phyloP scores from a whole-genome alignment of 30 jellyfish, hydroid and myxozoan species.

The Catostylus mosaicus region DNA sequence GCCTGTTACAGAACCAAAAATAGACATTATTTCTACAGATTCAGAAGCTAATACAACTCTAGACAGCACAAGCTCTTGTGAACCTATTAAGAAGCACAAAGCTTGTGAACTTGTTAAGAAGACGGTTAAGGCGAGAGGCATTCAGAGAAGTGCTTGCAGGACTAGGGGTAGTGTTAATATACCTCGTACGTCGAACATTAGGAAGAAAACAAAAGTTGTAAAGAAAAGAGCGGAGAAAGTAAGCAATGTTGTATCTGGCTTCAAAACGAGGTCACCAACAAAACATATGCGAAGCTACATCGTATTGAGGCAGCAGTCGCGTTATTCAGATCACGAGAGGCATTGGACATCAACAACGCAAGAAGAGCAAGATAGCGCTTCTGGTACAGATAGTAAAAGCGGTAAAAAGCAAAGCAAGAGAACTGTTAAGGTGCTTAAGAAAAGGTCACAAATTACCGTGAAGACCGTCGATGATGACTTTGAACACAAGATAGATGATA shows the following conservation, averaged over 20 bases:
- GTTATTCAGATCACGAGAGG: constrained; percentile 68
- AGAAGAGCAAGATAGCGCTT: constrained; percentile 27
- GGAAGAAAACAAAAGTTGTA: constrained; percentile 13
- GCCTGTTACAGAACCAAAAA: not conserved
- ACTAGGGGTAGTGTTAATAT: not conserved
- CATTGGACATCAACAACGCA: not conserved
- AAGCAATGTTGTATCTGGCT: constrained; percentile 10
- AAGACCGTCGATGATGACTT: not conserved
- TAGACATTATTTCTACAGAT: not conserved
- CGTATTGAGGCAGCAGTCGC: constrained; percentile 92
- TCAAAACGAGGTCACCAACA: constrained; percentile 72
- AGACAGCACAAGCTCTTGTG: not conserved
- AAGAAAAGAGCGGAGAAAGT: constrained; percentile 20
- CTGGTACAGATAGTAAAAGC: constrained; percentile 37
- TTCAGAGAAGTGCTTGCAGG: not conserved
- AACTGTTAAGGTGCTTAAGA: constrained; percentile 12
- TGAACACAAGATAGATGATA: too few species aligned
- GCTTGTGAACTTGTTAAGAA: not conserved
- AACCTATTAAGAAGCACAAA: not conserved
- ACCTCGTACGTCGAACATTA: constrained; percentile 25
- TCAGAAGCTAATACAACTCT: not conserved
- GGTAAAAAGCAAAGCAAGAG: constrained; percentile 5
- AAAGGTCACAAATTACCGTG: not conserved
- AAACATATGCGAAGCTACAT: constrained; percentile 95
- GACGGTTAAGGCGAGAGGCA: not conserved